Conservation (phyloP, 2,113 vertebrate genomes). For the Formicarius rufipectus region DNA sequence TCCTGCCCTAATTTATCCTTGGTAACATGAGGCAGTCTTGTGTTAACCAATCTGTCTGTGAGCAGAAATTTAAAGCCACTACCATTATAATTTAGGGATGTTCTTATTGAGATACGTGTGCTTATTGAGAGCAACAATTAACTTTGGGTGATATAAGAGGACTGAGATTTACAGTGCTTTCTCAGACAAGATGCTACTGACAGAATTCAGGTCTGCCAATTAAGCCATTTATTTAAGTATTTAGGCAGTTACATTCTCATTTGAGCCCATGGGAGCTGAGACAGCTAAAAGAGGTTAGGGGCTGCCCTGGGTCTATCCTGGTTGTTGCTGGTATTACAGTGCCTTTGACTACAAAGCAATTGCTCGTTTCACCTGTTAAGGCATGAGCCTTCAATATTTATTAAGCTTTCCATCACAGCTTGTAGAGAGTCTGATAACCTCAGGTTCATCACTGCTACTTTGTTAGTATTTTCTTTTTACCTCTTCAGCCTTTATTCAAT, state of each 20-base stretch:
- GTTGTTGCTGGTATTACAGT: background rate
- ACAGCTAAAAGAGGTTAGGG: background rate
- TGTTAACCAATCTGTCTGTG: background rate
- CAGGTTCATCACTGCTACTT: background rate
- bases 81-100: background rate
- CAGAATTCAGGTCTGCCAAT: background rate
- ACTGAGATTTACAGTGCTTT: background rate
- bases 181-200: background rate
- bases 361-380: background rate
- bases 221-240: background rate
- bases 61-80: background rate
- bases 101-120: background rate
- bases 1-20: constrained; percentile 6
- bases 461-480: background rate
- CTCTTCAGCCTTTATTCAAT: background rate
- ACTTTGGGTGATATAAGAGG: background rate
- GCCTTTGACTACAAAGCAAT: background rate
- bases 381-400: background rate
- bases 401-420: background rate
- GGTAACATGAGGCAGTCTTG: background rate
- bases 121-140: background rate
- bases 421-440: background rate
- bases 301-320: background rate
- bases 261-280: background rate
- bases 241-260: background rate